Evolutionary conservation across 2,888 invertebrate species (phyloP).

Genomic region (Cryptosula pallasiana): DNA sequence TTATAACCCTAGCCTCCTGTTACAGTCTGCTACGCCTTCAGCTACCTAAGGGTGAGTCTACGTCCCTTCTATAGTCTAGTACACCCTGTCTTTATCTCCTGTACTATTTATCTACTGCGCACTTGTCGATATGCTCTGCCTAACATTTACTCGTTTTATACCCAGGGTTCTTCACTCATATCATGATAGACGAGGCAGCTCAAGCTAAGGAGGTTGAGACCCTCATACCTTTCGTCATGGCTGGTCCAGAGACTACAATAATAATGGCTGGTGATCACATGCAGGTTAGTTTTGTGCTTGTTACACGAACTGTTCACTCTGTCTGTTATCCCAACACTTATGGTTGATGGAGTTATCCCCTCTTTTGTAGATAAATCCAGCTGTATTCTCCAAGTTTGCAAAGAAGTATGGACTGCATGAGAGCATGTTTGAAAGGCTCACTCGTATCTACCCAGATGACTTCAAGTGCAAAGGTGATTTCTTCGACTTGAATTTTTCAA

Average conservation of each 20-base stretch:
- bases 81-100: too few relatives aligned
- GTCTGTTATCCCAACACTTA: too few relatives aligned
- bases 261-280: slow-evolving; percentile 81
- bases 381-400: slow-evolving; percentile 65
- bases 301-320: too few relatives aligned
- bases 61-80: too few relatives aligned
- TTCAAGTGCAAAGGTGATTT: slow-evolving; percentile 64
- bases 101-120: too few relatives aligned
- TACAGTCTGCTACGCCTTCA: slow-evolving; percentile 68
- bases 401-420: slow-evolving; percentile 54
- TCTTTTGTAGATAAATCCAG: slow-evolving; percentile 67
- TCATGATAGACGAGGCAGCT: slow-evolving; percentile 79
- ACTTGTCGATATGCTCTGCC: too few relatives aligned
- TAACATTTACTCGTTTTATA: slow-evolving; percentile 1
- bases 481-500: too few relatives aligned
- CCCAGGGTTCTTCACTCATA: slow-evolving; percentile 68
- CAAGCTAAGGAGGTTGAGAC: slow-evolving; percentile 82
- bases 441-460: slow-evolving; percentile 68
- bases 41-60: slow-evolving; percentile 61
- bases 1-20: slow-evolving; percentile 74
- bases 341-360: too few relatives aligned
- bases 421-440: slow-evolving; percentile 71
- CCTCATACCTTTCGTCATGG: slow-evolving; percentile 71
- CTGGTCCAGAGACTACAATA: slow-evolving; percentile 67
- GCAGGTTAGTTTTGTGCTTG: slow-evolving; percentile 56